Evolutionary conservation across 2,797 vertebrate genomes (phyloP).

Genomic region (Dendrocincla fuliginosa): DNA sequence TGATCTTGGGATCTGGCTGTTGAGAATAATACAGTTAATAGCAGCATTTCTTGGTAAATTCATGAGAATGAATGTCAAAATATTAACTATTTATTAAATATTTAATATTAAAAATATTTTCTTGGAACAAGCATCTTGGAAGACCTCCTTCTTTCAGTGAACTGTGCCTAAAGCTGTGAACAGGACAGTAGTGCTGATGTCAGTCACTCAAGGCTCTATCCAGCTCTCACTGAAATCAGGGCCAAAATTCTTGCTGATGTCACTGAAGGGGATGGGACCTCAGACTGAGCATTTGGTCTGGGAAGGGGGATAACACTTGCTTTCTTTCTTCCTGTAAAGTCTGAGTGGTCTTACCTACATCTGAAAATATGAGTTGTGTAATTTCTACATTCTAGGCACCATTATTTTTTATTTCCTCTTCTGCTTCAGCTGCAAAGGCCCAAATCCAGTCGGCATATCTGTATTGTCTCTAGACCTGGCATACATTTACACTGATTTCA

Average conservation of each 20-base stretch:
- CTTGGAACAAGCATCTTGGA: not conserved
- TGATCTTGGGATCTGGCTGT: not conserved
- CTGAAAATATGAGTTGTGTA: not conserved
- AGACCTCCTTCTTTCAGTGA: not conserved
- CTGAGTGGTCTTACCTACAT: not conserved
- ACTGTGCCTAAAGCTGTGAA: not conserved
- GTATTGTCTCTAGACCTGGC: not conserved
- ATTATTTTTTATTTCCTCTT: not conserved
- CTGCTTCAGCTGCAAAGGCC: not conserved
- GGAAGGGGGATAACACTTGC: rapidly evolving
- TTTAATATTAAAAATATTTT: too few species aligned
- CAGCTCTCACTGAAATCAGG: not conserved
- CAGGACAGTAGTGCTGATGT: not conserved
- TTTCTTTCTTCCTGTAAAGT: not conserved
- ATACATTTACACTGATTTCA: not conserved
- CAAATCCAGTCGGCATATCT: not conserved
- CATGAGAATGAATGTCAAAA: not conserved
- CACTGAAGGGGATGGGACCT: not conserved
- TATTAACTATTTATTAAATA: too few species aligned
- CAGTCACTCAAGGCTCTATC: not conserved
- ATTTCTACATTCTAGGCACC: not conserved
- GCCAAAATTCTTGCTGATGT: not conserved
- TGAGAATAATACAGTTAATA: not conserved
- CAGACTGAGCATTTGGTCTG: not conserved
- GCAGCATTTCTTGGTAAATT: not conserved